These are phyloP conservation scores for Bradypodion pumilum DNA, from an alignment of 2,797 vertebrate species.

Conservation along the genomic window DNA sequence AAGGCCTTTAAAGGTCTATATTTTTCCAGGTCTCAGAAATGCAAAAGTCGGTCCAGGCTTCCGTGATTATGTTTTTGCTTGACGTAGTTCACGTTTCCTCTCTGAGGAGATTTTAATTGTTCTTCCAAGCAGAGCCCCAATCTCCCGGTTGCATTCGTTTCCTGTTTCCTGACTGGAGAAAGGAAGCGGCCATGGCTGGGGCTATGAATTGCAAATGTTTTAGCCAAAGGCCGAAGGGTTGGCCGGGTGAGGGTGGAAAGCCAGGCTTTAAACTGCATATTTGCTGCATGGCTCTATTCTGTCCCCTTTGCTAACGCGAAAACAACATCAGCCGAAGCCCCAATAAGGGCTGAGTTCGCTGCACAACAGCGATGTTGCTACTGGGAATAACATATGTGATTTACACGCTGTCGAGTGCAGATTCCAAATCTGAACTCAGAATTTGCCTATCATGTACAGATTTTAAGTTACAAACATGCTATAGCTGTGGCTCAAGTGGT, in stretches of 20 bases:
- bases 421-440: too few species aligned
- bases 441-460: too few species aligned
- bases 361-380: too few species aligned
- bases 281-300: neutral
- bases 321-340: too few species aligned
- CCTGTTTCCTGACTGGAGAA: slow-evolving; percentile 90
- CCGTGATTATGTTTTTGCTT: slow-evolving; percentile 72
- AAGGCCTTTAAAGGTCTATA: slow-evolving; percentile 53
- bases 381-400: too few species aligned
- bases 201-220: slow-evolving; percentile 57
- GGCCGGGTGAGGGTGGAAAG: slow-evolving; percentile 48
- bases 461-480: too few species aligned
- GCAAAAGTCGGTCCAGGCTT: too few species aligned
- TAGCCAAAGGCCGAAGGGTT: slow-evolving; percentile 53
- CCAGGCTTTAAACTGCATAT: slow-evolving; percentile 38
- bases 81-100: slow-evolving; percentile 94
- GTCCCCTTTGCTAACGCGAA: too few species aligned
- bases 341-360: neutral
- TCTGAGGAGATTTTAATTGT: slow-evolving; percentile 89
- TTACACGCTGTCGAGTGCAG: too few species aligned
- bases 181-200: slow-evolving; percentile 82
- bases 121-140: slow-evolving; percentile 80
- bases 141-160: slow-evolving; percentile 87
- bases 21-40: slow-evolving; percentile 62
- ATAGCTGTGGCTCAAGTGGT: too few species aligned